Percentiles rank a stretch among this genome's conserved stretches.
phyloP scores from a whole-genome alignment of 2,888 invertebrate species.

The Diarsia mendica region DNA sequence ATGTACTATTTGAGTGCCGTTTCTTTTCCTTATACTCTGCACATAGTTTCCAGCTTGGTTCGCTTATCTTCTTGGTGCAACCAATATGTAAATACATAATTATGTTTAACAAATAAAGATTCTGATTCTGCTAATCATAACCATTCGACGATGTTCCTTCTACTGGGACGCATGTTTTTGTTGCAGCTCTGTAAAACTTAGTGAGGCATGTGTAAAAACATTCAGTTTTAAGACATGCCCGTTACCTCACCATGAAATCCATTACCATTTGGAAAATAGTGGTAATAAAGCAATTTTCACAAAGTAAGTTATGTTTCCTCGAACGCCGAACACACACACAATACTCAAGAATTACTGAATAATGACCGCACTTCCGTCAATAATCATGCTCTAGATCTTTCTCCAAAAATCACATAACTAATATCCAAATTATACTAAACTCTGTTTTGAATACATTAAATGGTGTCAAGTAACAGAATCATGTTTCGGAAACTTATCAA shows the following conservation, averaged over 20 bases:
- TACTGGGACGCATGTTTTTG: too few relatives aligned
- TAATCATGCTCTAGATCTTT: background rate
- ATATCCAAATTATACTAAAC: conserved; percentile 30
- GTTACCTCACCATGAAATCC: background rate
- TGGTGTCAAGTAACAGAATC: conserved; percentile 34
- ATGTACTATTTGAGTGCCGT: too few relatives aligned
- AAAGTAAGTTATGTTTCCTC: background rate
- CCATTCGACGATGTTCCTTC: too few relatives aligned
- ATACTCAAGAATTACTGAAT: background rate
- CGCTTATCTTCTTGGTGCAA: background rate
- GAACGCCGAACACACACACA: too few relatives aligned
- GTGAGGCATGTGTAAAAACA: background rate
- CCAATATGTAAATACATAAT: too few relatives aligned
- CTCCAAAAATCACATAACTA: conserved; percentile 13
- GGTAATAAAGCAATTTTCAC: background rate
- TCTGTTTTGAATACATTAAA: conserved; percentile 21
- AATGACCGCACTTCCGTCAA: background rate
- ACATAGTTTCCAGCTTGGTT: background rate
- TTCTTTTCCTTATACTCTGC: background rate
- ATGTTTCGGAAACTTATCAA: conserved; percentile 51
- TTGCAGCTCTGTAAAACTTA: background rate
- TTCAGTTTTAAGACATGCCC: background rate
- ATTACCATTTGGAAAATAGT: background rate
- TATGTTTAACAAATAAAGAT: too few relatives aligned
- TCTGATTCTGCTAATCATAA: too few relatives aligned